Evolutionary conservation across 2,888 invertebrate genomes (phyloP).

Genomic region (Sympetrum striolatum): DNA sequence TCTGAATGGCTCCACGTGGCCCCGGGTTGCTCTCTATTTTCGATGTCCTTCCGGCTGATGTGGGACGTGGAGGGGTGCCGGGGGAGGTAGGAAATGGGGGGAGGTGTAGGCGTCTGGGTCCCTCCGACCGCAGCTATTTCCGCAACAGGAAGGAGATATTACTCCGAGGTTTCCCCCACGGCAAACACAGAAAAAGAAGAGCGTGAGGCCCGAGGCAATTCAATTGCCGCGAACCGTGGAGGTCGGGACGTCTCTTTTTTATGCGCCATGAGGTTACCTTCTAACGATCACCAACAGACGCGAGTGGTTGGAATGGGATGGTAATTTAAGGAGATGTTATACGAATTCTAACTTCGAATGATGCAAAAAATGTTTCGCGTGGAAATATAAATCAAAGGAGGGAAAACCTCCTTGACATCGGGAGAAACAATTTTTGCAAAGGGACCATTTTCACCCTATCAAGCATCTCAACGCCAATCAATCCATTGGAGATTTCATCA

Average conservation of each 20-base stretch:
- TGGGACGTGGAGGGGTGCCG: neutral
- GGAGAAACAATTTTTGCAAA: no score
- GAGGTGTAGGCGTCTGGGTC: slow-evolving; percentile 35
- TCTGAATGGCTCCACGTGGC: slow-evolving; percentile 41
- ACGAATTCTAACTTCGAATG: no score
- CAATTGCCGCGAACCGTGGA: neutral
- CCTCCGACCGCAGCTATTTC: slow-evolving; percentile 33
- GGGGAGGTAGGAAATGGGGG: neutral
- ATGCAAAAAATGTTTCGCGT: no score
- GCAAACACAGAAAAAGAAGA: neutral
- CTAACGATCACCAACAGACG: neutral
- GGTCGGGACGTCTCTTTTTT: neutral
- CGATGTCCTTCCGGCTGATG: slow-evolving; percentile 40
- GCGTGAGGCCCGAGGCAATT: neutral
- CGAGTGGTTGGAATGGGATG: no score
- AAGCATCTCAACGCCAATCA: no score
- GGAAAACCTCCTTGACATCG: no score
- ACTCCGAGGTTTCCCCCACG: slow-evolving; percentile 27
- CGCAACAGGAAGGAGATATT: slow-evolving; percentile 43
- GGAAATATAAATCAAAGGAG: no score
- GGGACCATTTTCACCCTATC: no score
- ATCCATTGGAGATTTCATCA: no score
- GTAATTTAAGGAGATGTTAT: no score
- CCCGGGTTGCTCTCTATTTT: slow-evolving; percentile 38
- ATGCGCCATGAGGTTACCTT: neutral